Evolutionary conservation across 2,797 vertebrate species (phyloP), one percentile per base, ranked within the genome.

Genomic region (Scomberomorus guttatus): DNA sequence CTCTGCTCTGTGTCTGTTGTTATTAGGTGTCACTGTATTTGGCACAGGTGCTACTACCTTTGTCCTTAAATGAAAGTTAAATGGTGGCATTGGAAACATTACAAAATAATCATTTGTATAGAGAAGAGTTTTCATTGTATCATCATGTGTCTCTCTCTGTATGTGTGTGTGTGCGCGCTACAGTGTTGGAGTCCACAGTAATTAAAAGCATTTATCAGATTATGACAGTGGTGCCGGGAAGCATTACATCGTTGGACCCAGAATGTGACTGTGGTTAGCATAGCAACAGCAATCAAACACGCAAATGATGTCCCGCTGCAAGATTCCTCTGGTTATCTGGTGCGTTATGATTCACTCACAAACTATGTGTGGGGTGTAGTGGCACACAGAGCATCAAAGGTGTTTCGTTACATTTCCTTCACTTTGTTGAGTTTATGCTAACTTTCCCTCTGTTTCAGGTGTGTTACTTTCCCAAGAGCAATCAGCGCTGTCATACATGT

Each of bases 141-240:
- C 2, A 29, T 14, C 15, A 29, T 29, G 56, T 60, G 27, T 84
- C 62, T 75, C 58, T 80, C 25, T 67, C 18, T 64, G 22, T 54
- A 34, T 82, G 69, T 56, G 2, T 70, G 52, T 75, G 58, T 55
- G 2, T 73, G 51, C 80, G 61, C 72, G 68, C 79, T 75, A 18
- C 79, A 68, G 78, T 60, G 25, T 32, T 57, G 64, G 25, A 77
- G 15, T 25, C 1, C 3, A 12, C 70, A 48, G 56, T 90, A 76
- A 93, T 90, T 90, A 88, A 92, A 91, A 42, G 63, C 84, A 93
- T 93, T 73, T 48, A 91, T 93, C 91, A 91, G 62, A 50, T 61
- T 67, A 61, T 90, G 88, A 88, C 87, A 84, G 75, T 0, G 15
- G 55, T 75, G 63, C 59, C 39, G 15, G 62, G 58, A 81, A 88